Evolutionary conservation across 2,888 invertebrate species (phyloP).

Genomic region (Cheilosia scutellata): DNA sequence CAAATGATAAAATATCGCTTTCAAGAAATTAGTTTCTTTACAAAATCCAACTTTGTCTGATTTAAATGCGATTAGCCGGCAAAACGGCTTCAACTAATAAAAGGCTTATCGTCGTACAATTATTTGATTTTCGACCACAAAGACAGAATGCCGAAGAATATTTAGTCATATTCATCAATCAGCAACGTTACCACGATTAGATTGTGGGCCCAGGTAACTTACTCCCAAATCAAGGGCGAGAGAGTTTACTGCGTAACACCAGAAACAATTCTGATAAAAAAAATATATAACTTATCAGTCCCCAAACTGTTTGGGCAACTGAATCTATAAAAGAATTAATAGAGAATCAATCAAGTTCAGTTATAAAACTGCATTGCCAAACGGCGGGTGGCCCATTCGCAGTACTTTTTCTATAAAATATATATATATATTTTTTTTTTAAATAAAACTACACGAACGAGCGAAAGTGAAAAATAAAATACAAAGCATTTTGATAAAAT

Average conservation of each 20-base stretch:
- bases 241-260: neutral
- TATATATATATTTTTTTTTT: neutral
- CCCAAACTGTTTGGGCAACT: neutral
- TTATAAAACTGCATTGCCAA: conserved; percentile 38
- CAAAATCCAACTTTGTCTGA: no score
- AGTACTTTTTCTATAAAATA: neutral
- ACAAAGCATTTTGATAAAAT: neutral
- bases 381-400: conserved; percentile 4
- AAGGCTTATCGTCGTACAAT: no score
- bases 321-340: conserved; percentile 62
- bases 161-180: neutral
- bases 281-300: conserved; percentile 46
- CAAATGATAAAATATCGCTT: no score
- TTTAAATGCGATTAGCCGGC: no score
- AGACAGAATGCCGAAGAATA: no score
- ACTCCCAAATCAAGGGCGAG: neutral
- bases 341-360: conserved; percentile 20
- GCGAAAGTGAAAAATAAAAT: conserved; percentile 20
- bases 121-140: no score
- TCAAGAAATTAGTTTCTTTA: no score
- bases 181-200: conserved; percentile 13
- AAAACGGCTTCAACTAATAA: no score
- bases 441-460: conserved; percentile 28
- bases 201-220: neutral
- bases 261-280: conserved; percentile 11